Evolutionary conservation across 2,113 vertebrate genomes (phyloP), one percentile per base, ranked within the genome.

Genomic region (Centropus unirufus): DNA sequence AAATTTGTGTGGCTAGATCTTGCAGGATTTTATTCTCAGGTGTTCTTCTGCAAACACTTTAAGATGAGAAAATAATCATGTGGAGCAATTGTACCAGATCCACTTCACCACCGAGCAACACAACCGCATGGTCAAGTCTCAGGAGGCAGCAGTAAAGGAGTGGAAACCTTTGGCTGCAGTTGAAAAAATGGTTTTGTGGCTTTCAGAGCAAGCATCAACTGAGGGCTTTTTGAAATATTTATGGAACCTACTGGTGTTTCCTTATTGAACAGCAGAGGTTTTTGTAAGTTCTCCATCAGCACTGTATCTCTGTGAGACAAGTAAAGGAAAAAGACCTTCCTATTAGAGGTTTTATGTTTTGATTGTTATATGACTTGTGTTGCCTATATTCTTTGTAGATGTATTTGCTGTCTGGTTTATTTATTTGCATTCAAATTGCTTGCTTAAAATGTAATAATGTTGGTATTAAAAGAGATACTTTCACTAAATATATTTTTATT

Each of bases 401-500:
- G 3, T 17, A 51, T 58, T 84, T 91, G 9, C 12, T 26, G 19
- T 76, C n/a, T 3, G 3, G 18, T 34, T 85, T 66, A 70, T 85
- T 80, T 30, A n/a, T 77, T 90, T 76, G 81, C 9, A 34, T 83
- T 74, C 16, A 57, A 14, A 47, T 73, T 69, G 4, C 29, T 61
- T 46, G 11, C 17, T 52, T 74, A 70, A 85, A 74, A 74, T 52
- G 12, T 42, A 80, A 47, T 26, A 3, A 34, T 5, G 1, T 26
- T 66, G 9, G 7, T 47, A 93, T 94, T 88, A 12, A 68, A 93
- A 52, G 79, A 1, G 21, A n/a, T 77, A 32, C 6, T 82, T 83
- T 55, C 49, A 74, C 14, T 86, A 79, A 66, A 32, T 84, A 10
- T 64, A 10, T 91, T 62, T 97, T 95, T 95, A 32, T 96, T 96